Conservation (phyloP, 2,797 vertebrate genomes). For the Gila robusta region DNA sequence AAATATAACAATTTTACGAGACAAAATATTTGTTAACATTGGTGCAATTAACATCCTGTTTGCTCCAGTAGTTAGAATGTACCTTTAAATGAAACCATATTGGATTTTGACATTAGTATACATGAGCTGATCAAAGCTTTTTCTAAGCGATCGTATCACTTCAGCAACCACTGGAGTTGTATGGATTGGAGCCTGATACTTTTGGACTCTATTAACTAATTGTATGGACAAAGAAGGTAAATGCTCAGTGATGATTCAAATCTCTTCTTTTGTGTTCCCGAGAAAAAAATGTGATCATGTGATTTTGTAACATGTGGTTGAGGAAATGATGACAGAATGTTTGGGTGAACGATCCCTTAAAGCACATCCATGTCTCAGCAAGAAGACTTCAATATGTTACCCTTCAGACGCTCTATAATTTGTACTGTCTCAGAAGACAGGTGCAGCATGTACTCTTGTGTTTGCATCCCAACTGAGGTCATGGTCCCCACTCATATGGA, state of each 20-base stretch:
- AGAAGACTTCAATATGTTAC: slow-evolving; percentile 8
- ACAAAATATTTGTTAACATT: background rate
- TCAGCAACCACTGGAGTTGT: background rate
- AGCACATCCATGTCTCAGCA: background rate
- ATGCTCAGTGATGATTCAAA: background rate
- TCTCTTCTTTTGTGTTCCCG: background rate
- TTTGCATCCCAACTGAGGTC: slow-evolving; percentile 54
- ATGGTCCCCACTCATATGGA: slow-evolving; percentile 52
- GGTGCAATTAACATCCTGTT: background rate
- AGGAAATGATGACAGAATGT: background rate
- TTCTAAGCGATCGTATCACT: background rate
- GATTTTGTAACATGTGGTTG: background rate
- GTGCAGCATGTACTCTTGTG: slow-evolving; percentile 39
- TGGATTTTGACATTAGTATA: background rate
- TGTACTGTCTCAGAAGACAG: slow-evolving; percentile 13
- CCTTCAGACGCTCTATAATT: slow-evolving; percentile 5
- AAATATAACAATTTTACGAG: background rate
- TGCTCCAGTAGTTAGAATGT: background rate
- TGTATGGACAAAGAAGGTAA: background rate
- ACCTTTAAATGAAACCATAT: background rate
- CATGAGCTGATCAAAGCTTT: background rate
- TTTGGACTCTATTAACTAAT: background rate
- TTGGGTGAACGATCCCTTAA: background rate
- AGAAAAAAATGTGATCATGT: background rate
- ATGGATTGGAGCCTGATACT: background rate